phyloP scores from a whole-genome alignment of 2,113 vertebrate species.

The Bagarius yarrelli region DNA sequence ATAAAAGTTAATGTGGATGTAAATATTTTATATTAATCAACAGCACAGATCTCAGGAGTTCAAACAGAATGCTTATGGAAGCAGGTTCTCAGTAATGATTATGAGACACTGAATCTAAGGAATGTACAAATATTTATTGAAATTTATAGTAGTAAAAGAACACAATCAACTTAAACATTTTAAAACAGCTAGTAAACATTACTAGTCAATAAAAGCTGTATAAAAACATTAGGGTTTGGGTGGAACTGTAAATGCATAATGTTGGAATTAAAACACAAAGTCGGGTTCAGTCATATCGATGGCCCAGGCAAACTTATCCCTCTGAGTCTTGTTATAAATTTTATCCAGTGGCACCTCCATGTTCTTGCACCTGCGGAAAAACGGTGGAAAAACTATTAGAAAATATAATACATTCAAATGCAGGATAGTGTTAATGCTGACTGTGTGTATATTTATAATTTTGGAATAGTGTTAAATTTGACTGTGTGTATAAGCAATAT shows the following conservation, averaged over 20 bases:
- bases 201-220: not conserved
- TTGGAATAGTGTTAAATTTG: not conserved
- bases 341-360: constrained; percentile 67
- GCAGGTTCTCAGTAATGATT: not conserved
- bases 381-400: not conserved
- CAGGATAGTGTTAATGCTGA: constrained; percentile 11
- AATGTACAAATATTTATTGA: constrained; percentile 58
- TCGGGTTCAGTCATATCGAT: constrained; percentile 71
- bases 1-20: not conserved
- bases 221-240: not conserved
- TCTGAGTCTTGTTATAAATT: constrained; percentile 74
- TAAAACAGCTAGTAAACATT: constrained; percentile 22
- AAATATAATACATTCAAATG: rapidly evolving
- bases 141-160: constrained; percentile 44
- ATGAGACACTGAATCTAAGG: not conserved
- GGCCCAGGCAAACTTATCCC: constrained; percentile 77
- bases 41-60: too few species aligned
- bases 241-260: constrained; percentile 17
- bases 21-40: not conserved
- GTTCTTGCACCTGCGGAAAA: constrained; percentile 67
- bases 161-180: constrained; percentile 37
- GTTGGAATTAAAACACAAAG: constrained; percentile 71
- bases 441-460: not conserved
- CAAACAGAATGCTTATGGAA: not conserved
- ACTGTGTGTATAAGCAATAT: too few species aligned